Evolutionary conservation across 2,888 invertebrate genomes (phyloP).

Genomic region (Xestoiulus laeticollis): DNA sequence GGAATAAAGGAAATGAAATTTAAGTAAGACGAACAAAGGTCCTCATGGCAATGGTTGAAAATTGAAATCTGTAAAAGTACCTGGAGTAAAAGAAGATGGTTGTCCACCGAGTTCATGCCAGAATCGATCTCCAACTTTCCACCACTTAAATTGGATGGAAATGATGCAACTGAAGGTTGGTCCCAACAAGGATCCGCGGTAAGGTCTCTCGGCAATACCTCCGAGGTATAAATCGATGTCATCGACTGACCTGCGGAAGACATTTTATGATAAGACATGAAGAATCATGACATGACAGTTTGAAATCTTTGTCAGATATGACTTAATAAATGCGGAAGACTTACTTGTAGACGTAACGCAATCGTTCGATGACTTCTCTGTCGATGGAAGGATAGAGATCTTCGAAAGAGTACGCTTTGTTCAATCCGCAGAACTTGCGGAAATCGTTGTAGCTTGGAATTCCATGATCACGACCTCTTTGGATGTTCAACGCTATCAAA

Average conservation of each 20-base stretch:
- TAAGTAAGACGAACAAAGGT: background rate
- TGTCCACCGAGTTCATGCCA: constrained; percentile 72
- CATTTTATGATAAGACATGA: too few species aligned
- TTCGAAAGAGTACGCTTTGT: constrained; percentile 56
- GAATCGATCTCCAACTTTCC: constrained; percentile 77
- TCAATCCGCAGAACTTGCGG: constrained; percentile 60
- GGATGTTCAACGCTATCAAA: constrained; percentile 51
- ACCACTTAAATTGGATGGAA: constrained; percentile 80
- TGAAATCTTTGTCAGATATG: background rate
- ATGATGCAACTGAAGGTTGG: constrained; percentile 75
- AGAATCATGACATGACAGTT: background rate
- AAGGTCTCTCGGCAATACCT: constrained; percentile 64
- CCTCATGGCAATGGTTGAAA: background rate
- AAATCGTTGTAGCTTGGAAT: constrained; percentile 51
- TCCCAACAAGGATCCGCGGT: constrained; percentile 64
- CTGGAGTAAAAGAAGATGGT: constrained; percentile 64
- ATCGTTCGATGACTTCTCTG: constrained; percentile 32
- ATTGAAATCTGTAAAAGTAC: constrained; percentile 58
- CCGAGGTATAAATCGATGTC: constrained; percentile 68
- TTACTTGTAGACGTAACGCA: constrained; percentile 51
- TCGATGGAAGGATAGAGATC: constrained; percentile 55
- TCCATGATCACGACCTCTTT: constrained; percentile 54
- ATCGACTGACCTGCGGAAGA: constrained; percentile 60
- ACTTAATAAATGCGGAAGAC: too few species aligned
- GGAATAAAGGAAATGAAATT: background rate